Conservation (phyloP, 1,140 invertebrate genomes). For the Physella acuta region DNA sequence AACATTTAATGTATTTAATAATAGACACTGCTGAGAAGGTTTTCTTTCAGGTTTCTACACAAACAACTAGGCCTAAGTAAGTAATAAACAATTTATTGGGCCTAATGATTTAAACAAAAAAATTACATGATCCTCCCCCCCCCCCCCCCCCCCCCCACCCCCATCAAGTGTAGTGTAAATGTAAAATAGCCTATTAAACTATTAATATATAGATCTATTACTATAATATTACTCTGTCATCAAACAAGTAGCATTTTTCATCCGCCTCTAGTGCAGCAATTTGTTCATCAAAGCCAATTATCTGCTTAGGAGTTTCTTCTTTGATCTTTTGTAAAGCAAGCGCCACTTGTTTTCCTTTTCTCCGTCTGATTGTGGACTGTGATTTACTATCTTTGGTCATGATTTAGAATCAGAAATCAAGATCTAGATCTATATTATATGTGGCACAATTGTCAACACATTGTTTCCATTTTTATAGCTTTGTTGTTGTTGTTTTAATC, state of each 20-base stretch:
- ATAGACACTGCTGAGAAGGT: too few species aligned
- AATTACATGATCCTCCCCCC: background rate
- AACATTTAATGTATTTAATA: too few species aligned
- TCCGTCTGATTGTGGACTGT: slow-evolving; percentile 42
- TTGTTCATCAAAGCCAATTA: slow-evolving; percentile 32
- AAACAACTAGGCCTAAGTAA: too few species aligned
- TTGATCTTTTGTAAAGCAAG: slow-evolving; percentile 34
- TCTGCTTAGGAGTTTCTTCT: slow-evolving; percentile 30
- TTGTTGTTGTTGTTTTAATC: too few species aligned
- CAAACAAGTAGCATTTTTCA: slow-evolving; percentile 48
- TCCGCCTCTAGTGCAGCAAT: slow-evolving; percentile 32
- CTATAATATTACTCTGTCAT: slow-evolving; percentile 30
- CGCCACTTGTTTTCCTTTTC: slow-evolving; percentile 35
- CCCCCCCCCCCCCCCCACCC: background rate
- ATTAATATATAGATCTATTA: background rate
- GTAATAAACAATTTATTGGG: too few species aligned
- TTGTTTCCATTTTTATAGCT: too few species aligned
- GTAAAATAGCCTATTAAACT: background rate
- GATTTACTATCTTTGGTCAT: slow-evolving; percentile 45
- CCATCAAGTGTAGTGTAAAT: background rate
- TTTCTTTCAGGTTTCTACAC: too few species aligned
- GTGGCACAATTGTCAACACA: too few species aligned
- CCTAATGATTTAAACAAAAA: too few species aligned
- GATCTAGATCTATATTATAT: too few species aligned
- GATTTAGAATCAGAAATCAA: too few species aligned